A percentile compares a stretch with the other conserved stretches of the same genome.
Conservation (phyloP, 2,113 vertebrate species). For the Mionectes macconnelli region DNA sequence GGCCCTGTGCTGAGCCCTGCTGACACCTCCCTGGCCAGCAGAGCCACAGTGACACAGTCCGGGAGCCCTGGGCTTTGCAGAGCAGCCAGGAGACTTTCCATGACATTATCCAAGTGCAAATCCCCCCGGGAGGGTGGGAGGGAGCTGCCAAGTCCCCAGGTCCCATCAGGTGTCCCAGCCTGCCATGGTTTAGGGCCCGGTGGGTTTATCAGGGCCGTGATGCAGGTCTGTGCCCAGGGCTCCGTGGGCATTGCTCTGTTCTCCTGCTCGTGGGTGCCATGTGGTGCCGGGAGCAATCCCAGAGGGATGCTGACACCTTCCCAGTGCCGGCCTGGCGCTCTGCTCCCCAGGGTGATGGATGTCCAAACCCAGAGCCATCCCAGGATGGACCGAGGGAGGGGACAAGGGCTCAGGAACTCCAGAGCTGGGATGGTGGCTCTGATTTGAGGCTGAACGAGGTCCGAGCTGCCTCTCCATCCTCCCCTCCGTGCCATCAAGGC, state of each 20-base stretch:
- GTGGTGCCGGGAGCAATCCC: background rate
- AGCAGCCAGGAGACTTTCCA: background rate
- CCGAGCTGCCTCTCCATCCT: background rate
- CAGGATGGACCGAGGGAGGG: fast-evolving
- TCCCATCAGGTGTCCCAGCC: background rate
- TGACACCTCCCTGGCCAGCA: background rate
- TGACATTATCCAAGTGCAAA: background rate
- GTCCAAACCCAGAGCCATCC: background rate
- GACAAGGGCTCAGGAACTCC: background rate
- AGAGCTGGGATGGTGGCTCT: background rate
- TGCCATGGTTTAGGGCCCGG: background rate
- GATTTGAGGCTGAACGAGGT: background rate
- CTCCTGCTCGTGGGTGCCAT: background rate
- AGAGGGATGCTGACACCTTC: background rate
- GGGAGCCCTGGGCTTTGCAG: background rate
- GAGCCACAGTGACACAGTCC: background rate
- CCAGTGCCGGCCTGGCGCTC: background rate
- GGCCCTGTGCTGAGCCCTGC: background rate
- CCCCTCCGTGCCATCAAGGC: background rate
- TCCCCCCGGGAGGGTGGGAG: background rate
- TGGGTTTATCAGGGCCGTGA: too few relatives aligned
- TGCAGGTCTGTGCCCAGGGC: background rate
- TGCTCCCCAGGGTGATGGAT: background rate
- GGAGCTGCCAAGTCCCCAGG: background rate
- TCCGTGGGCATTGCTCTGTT: background rate